These are phyloP conservation scores for Arothron firmamentum DNA, from an alignment of 2,113 vertebrate genomes.

Conservation along the genomic window DNA sequence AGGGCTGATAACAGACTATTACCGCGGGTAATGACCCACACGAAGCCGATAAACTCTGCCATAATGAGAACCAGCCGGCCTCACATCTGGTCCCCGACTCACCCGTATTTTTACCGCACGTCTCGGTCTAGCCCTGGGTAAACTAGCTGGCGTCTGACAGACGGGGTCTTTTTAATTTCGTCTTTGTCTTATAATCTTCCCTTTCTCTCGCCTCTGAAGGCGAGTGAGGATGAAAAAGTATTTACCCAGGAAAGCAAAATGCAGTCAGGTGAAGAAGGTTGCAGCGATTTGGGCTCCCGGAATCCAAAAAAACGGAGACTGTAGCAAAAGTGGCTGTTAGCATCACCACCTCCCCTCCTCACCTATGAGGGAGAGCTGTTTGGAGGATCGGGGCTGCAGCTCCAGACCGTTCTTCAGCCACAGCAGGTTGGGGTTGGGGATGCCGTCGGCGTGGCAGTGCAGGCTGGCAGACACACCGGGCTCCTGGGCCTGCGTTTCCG, in stretches of 20 bases:
- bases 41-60: slow-evolving; percentile 64
- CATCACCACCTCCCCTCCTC: slow-evolving; percentile 42
- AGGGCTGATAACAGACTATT: slow-evolving; percentile 62
- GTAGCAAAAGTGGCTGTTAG: too few relatives aligned
- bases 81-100: slow-evolving; percentile 26
- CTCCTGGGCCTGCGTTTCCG: slow-evolving; percentile 94
- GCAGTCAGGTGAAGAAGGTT: too few relatives aligned
- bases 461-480: slow-evolving; percentile 88
- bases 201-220: slow-evolving; percentile 12
- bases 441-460: slow-evolving; percentile 89
- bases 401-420: slow-evolving; percentile 97
- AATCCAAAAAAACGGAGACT: too few relatives aligned
- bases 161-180: slow-evolving; percentile 28
- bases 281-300: too few relatives aligned
- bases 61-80: slow-evolving; percentile 57
- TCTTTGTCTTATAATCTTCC: slow-evolving; percentile 15
- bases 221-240: background rate
- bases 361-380: slow-evolving; percentile 88
- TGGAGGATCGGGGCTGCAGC: slow-evolving; percentile 81
- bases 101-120: slow-evolving; percentile 21
- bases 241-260: too few relatives aligned
- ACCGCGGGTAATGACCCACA: slow-evolving; percentile 68
- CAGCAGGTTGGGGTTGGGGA: slow-evolving; percentile 86
- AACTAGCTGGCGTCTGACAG: slow-evolving; percentile 16
- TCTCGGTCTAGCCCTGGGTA: slow-evolving; percentile 16